Percentiles rank a stretch among this genome's conserved stretches.
These are phyloP conservation scores for Chamaedrilus cognettii DNA, from an alignment of 2,888 invertebrate species.

Conservation along the genomic window DNA sequence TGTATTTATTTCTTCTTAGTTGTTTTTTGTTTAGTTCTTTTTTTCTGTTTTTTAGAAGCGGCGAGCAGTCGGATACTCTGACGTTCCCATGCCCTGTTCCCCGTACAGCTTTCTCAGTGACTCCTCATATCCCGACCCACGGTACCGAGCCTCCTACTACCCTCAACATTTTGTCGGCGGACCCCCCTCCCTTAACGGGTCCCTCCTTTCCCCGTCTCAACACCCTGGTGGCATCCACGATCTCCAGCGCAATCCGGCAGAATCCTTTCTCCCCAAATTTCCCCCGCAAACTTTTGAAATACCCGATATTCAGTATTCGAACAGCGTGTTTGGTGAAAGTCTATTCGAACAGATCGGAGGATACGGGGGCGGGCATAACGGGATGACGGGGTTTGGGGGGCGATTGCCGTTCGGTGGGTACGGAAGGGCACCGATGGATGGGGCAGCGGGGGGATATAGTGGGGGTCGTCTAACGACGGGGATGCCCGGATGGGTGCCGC, in stretches of 20 bases:
- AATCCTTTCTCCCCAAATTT: slow-evolving; percentile 43
- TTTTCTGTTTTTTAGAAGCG: neutral
- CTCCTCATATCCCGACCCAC: neutral
- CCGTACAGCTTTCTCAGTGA: slow-evolving; percentile 1
- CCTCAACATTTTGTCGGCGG: slow-evolving; percentile 8
- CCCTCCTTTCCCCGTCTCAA: neutral
- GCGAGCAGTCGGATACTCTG: neutral
- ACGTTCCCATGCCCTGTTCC: neutral
- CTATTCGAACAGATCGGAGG: too few species aligned
- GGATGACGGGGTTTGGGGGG: neutral
- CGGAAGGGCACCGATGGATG: neutral
- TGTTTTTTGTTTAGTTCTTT: neutral
- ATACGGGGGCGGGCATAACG: neutral
- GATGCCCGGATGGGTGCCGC: neutral
- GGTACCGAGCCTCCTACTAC: neutral
- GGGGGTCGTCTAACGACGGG: neutral
- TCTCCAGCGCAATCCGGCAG: neutral
- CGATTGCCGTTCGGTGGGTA: neutral
- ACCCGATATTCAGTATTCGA: slow-evolving; percentile 46
- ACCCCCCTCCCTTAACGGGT: neutral
- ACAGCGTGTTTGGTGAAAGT: slow-evolving; percentile 25
- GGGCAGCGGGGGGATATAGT: neutral
- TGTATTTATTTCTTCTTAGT: too few species aligned
- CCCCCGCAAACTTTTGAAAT: slow-evolving; percentile 56
- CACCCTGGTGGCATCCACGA: neutral